Base-by-base conservation (phyloP, 1,140 invertebrate genomes). In the Cotesia glomerata region DNA sequence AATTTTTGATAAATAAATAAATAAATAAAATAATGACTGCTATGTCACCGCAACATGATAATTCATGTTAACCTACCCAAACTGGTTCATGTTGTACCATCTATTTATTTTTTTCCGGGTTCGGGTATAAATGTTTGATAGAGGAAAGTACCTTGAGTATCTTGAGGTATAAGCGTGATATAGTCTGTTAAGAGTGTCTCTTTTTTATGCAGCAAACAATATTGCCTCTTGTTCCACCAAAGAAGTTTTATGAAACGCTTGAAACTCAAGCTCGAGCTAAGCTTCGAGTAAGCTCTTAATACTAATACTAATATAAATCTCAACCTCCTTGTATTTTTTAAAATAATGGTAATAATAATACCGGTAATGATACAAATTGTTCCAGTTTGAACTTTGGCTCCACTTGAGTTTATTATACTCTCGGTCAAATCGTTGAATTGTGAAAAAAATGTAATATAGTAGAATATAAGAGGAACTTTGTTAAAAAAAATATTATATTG, bases 161-260 rank as follows among this genome's bases (percentile, higher is more conserved):
- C 49, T 52, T 35, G 5, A 49, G 14, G 14, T 26, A 0, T 3
- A 16, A 54, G 32, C 26, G 13, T 71, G 8, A 7, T 45, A 45
- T 11, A 11, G 39, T 26, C 26, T 26, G 39, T 9, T 45, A 45
- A 18, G 5, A 71, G 69, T 71, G 49, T 64, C 69, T 26, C 56
- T 36, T 51, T 62, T 63, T 71, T 71, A 51, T 58, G 39, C 69
- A 51, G 59, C 61, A 35, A 61, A 71, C 49, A 66, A 72, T 72
- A 72, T 72, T 72, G 70, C 70, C 62, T 54, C 7, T 49, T 18
- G 62, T 66, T 51, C 32, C 16, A 39, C 13, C 52, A 72, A 64
- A 64, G 58, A 72, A 72, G 63, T 66, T 72, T 72, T 72, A 72
- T 72, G 70, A 72, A 72, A 72, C 62, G 14, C 70, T 72, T 72